A percentile compares a stretch with the other conserved stretches of the same genome.
Evolutionary conservation across 1,140 invertebrate species (phyloP).

Genomic region (Teleopsis dalmanni): DNA sequence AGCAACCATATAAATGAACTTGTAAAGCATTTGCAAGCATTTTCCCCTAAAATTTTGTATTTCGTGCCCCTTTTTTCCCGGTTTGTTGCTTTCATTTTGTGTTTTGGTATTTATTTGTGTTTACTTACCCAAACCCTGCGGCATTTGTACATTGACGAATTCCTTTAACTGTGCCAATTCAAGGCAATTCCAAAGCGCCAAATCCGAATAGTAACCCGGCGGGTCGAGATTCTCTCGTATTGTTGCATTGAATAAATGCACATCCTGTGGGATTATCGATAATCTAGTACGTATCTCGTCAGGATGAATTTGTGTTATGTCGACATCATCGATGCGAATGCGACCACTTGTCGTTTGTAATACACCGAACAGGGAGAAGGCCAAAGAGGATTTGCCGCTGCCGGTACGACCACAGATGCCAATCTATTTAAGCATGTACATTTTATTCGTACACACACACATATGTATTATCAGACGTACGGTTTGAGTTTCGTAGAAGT

Average conservation of each 20-base stretch:
- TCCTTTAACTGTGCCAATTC: conserved; percentile 64
- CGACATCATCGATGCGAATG: conserved; percentile 61
- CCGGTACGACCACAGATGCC: conserved; percentile 74
- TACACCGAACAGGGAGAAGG: conserved; percentile 62
- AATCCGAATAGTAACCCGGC: conserved; percentile 60
- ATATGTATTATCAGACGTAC: no score
- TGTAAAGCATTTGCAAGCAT: no score
- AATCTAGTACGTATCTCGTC: conserved; percentile 67
- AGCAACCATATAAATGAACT: no score
- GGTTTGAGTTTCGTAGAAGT: no score
- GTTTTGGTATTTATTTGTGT: neutral
- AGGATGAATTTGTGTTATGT: conserved; percentile 59
- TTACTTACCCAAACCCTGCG: conserved; percentile 56
- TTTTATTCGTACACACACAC: no score
- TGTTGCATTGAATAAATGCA: conserved; percentile 85
- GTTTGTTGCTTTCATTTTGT: neutral
- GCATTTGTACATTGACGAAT: conserved; percentile 55
- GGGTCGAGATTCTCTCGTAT: conserved; percentile 89
- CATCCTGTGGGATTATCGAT: conserved; percentile 86
- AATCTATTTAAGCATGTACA: conserved; percentile 56
- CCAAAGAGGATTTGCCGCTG: conserved; percentile 70
- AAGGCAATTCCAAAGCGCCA: conserved; percentile 63
- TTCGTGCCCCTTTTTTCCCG: neutral
- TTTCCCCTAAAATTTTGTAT: neutral
- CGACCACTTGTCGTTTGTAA: conserved; percentile 55